Evolutionary conservation across 2,113 vertebrate genomes (phyloP).

Genomic region (Pachycephala philippinensis): DNA sequence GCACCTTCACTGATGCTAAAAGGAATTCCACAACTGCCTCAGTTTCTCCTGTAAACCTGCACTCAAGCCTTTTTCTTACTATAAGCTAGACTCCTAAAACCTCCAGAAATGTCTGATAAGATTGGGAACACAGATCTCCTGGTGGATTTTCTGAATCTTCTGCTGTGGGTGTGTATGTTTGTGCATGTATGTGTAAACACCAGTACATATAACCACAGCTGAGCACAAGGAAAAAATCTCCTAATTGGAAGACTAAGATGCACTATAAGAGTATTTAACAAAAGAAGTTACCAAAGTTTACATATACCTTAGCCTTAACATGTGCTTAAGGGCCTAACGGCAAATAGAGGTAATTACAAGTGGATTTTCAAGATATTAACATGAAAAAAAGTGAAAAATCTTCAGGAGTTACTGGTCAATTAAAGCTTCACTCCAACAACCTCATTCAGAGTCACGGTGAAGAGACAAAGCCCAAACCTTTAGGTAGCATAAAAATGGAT

Average conservation of each 20-base stretch:
- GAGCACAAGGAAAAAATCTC: background rate
- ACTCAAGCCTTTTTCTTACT: background rate
- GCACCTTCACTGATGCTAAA: background rate
- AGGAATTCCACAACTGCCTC: background rate
- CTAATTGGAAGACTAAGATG: background rate
- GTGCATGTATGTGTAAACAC: background rate
- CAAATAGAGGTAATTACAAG: background rate
- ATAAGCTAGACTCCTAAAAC: background rate
- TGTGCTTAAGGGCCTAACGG: background rate
- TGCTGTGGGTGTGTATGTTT: background rate
- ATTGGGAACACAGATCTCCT: background rate
- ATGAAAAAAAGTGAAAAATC: background rate
- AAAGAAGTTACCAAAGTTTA: background rate
- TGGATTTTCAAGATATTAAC: background rate
- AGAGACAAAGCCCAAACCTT: background rate
- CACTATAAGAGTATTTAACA: background rate
- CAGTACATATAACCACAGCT: background rate
- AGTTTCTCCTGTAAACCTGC: background rate
- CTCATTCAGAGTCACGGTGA: background rate
- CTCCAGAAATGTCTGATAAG: background rate
- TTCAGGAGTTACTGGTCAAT: background rate
- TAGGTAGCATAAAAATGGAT: background rate
- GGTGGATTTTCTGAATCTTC: background rate
- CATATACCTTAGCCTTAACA: background rate
- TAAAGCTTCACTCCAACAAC: background rate